Base-by-base conservation (phyloP, 2,888 invertebrate genomes). In the Orchesella flavescens region DNA sequence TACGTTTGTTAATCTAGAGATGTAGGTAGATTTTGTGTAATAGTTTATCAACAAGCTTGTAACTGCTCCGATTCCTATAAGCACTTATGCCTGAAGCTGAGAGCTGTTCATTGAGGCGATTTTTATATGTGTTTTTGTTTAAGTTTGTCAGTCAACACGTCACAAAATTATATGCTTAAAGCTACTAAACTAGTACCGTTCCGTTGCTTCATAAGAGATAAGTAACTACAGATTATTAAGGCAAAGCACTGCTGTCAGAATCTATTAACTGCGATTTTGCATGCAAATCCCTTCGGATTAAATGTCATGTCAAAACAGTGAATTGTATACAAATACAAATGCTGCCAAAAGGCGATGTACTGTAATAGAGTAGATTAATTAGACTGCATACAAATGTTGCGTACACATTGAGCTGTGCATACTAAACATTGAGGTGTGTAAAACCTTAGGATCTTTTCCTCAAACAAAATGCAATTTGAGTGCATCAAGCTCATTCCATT, bases 61-160 rank as follows among this genome's bases (percentile, higher is more conserved):
- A 34, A 34, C 34, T 34, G 34, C 7, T 34, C 34, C 34, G 34
- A 34, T 34, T 34, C 7, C 34, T 34, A 34, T 34, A n/a, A n/a
- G n/a, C n/a, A n/a, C n/a, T n/a, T n/a, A 34, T 34, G 34, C 34
- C 34, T 7, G 34, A 34, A 34, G 34, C 34, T 57, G 57, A 5
- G 53, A 5, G 10, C 57, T 2, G 21, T 34, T 34, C 34, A n/a
- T 55, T 55, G 55, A 57, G 17, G 53, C 53, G n/a, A n/a, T 57
- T 1, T 13, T 17, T 1, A 19, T 34, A 7, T 15, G 15, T 7
- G 19, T 13, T 59, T 21, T n/a, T 23, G 21, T 63, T 57, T 21
- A 49, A 74, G 7, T 23, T 77, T 68, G 68, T 57, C 77, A 77
- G 77, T 79, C 79, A 72, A 34, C 79, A 79, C 79, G 57, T 79